These are phyloP conservation scores for Regulus satrapa DNA, from an alignment of 2,113 vertebrate genomes.

Conservation along the genomic window DNA sequence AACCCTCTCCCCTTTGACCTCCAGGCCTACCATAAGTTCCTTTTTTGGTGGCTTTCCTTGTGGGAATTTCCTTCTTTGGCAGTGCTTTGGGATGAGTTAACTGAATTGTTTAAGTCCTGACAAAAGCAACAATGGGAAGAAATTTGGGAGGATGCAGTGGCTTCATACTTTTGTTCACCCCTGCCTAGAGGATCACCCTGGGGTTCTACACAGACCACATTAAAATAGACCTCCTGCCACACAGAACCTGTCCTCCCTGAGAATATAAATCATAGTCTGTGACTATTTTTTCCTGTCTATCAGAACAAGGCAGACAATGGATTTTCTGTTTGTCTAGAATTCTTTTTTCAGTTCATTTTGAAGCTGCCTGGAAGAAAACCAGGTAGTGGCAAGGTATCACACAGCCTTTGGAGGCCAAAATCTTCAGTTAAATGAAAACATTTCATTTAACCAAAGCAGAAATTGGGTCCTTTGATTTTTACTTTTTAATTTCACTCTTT, in stretches of 20 bases:
- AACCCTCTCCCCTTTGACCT: not conserved
- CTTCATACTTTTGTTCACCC: rapidly evolving
- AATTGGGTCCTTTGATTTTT: not conserved
- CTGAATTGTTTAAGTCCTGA: not conserved
- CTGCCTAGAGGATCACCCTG: not conserved
- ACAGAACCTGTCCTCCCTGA: not conserved
- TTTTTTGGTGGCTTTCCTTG: not conserved
- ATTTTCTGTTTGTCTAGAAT: not conserved
- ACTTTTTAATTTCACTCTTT: not conserved
- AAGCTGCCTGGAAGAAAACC: not conserved
- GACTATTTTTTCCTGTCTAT: not conserved
- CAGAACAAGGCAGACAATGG: not conserved
- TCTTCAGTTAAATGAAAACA: not conserved
- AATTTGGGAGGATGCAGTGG: not conserved
- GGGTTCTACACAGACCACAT: not conserved
- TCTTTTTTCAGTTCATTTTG: not conserved
- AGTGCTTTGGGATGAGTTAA: not conserved
- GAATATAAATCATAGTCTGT: not conserved
- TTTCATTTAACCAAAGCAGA: not conserved
- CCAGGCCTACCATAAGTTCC: not conserved
- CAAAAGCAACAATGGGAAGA: not conserved
- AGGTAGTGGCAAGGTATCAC: not conserved
- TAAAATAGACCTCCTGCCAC: not conserved
- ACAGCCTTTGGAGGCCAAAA: not conserved
- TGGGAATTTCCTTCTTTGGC: not conserved